Base-by-base conservation (phyloP, 2,797 vertebrate genomes). In the Phrynocephalus forsythii region DNA sequence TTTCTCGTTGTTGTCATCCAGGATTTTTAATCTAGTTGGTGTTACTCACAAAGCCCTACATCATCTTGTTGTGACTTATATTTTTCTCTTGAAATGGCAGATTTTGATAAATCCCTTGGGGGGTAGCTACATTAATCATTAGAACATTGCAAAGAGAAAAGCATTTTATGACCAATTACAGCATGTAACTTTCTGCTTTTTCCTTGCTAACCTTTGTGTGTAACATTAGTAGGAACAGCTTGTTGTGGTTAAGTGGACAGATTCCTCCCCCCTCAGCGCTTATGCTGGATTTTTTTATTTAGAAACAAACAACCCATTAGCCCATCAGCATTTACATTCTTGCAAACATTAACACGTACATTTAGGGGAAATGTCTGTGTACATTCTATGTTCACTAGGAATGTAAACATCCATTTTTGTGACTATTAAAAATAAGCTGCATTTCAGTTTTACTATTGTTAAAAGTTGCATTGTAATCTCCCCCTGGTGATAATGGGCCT, bases 1-100 rank as follows among this genome's bases (percentile, higher is more conserved):
- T 85, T 88, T 85, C 78, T 86, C 2, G 1, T 44, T 33, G 86
- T 50, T 0, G 0, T 56, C 86, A 89, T 90, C 81, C 90, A 63
- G 82, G 78, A 56, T 86, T 85, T 24, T 13, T 92, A 89, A 90
- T 20, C 78, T 0, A n/a, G 48, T 15, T 20, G 84, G 88, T 92
- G 78, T 67, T 90, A 86, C 1, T 85, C 26, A 80, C 89, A 50
- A 1, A 86, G 0, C 48, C 9, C 2, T 2, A 5, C 10, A 33
- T 88, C 66, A 87, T 0, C 33, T 33, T 33, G 33, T 79, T 56
- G 88, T 11, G 16, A 66, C 33, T 84, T 92, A 56, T 13, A 52
- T 91, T 80, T 82, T 79, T 92, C 77, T 80, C 73, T 69, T 87
- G 2, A 80, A 91, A 87, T 6, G 33, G 6, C 11, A 6, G 7